Evolutionary conservation across 2,113 vertebrate genomes (phyloP).

Genomic region (Nestor notabilis): DNA sequence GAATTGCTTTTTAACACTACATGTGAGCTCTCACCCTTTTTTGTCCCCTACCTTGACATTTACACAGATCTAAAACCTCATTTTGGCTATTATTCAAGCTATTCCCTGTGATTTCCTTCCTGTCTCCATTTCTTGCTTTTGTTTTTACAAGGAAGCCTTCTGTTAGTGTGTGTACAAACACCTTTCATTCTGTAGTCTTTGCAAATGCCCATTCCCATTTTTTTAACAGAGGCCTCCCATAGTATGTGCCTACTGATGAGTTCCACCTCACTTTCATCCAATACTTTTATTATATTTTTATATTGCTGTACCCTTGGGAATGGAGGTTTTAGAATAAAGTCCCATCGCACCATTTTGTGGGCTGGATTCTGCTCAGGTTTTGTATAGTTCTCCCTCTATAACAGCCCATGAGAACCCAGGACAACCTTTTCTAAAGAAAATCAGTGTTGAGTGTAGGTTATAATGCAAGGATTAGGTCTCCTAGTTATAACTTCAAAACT

Average conservation of each 20-base stretch:
- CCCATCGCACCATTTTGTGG: not conserved
- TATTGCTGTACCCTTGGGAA: not conserved
- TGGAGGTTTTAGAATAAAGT: not conserved
- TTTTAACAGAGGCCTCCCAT: not conserved
- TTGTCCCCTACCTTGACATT: not conserved
- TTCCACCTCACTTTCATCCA: not conserved
- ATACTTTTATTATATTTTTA: not conserved
- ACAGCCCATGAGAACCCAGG: not conserved
- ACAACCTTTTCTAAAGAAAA: not conserved
- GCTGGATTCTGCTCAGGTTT: not conserved
- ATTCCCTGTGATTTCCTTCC: constrained; percentile 47
- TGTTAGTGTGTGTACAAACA: not conserved
- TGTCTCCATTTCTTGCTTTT: constrained; percentile 16
- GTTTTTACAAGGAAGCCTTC: constrained; percentile 12
- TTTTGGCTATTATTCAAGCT: constrained; percentile 24
- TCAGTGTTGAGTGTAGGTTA: not conserved
- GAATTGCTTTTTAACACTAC: not conserved
- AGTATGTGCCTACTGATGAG: not conserved
- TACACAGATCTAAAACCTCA: not conserved
- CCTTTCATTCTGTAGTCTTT: not conserved
- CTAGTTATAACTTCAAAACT: not conserved
- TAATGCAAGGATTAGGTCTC: not conserved
- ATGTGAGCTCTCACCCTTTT: not conserved
- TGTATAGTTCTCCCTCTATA: not conserved
- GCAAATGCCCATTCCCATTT: not conserved